These are phyloP conservation scores for Phyllostomus discolor DNA, from an alignment of 2,113 vertebrate species.

Conservation along the genomic window DNA sequence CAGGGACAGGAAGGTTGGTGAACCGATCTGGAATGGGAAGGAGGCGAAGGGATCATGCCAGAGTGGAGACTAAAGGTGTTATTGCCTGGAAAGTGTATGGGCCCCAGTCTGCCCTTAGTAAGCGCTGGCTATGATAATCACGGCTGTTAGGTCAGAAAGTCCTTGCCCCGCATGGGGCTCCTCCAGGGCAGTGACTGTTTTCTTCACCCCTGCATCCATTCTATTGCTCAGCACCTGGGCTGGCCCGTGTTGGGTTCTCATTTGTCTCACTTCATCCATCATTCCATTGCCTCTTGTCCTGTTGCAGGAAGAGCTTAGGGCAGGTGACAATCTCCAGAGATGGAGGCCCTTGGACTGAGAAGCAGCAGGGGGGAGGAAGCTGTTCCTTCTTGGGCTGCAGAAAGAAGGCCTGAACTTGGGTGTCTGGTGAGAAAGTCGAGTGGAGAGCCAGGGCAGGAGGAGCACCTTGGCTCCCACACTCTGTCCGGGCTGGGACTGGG, in stretches of 20 bases:
- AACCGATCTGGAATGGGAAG: background rate
- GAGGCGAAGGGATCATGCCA: background rate
- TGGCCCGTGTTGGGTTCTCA: background rate
- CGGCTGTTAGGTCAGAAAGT: background rate
- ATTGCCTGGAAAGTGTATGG: too few species aligned
- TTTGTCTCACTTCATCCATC: background rate
- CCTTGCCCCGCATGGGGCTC: background rate
- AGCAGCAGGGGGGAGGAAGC: background rate
- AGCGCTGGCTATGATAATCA: too few species aligned
- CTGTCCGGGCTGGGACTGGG: background rate
- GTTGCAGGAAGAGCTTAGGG: background rate
- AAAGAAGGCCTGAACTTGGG: background rate
- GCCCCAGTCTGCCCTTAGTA: too few species aligned
- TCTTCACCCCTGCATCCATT: background rate
- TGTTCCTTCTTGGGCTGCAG: rapidly evolving
- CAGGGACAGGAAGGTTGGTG: background rate
- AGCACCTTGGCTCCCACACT: rapidly evolving
- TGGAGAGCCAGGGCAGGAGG: background rate
- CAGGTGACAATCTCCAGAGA: background rate
- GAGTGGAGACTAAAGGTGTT: rapidly evolving
- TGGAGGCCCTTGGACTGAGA: background rate
- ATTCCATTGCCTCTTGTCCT: background rate
- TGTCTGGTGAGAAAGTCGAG: background rate
- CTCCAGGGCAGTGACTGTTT: background rate
- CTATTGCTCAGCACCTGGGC: background rate